These are phyloP conservation scores for Pachydiplax longipennis DNA, from an alignment of 2,888 invertebrate species.

Conservation along the genomic window DNA sequence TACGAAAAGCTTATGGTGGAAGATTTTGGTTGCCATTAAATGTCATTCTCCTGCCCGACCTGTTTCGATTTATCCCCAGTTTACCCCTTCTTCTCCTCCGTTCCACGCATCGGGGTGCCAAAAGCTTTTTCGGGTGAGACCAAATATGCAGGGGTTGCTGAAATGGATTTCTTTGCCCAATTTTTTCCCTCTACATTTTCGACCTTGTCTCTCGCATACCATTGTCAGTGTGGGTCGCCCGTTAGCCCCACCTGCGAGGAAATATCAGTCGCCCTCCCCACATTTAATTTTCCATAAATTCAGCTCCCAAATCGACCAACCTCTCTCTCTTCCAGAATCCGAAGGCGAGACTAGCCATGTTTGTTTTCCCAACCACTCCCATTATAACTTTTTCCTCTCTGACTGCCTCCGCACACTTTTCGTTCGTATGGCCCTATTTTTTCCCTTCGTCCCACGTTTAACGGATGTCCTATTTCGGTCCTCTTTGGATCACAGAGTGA, in stretches of 20 bases:
- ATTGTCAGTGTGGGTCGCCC: neutral
- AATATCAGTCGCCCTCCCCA: neutral
- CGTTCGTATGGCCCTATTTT: neutral
- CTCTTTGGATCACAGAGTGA: neutral
- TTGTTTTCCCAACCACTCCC: slow-evolving; percentile 26
- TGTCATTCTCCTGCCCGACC: neutral
- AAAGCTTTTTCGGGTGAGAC: neutral
- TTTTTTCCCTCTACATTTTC: neutral
- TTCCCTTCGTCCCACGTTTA: neutral
- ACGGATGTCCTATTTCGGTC: neutral
- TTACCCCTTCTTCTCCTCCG: too few species aligned
- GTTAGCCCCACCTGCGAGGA: neutral
- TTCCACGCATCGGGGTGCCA: neutral
- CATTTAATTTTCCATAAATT: slow-evolving; percentile 43
- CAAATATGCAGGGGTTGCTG: neutral
- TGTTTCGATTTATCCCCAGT: neutral
- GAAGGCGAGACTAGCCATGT: slow-evolving; percentile 9
- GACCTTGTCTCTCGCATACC: neutral
- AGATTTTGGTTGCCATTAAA: too few species aligned
- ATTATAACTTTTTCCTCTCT: neutral
- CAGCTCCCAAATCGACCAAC: neutral
- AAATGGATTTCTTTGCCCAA: neutral
- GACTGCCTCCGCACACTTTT: neutral
- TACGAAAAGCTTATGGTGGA: too few species aligned
- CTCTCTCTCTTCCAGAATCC: neutral